Evolutionary conservation across 2,113 vertebrate species (phyloP).

Genomic region (Vombatus ursinus): DNA sequence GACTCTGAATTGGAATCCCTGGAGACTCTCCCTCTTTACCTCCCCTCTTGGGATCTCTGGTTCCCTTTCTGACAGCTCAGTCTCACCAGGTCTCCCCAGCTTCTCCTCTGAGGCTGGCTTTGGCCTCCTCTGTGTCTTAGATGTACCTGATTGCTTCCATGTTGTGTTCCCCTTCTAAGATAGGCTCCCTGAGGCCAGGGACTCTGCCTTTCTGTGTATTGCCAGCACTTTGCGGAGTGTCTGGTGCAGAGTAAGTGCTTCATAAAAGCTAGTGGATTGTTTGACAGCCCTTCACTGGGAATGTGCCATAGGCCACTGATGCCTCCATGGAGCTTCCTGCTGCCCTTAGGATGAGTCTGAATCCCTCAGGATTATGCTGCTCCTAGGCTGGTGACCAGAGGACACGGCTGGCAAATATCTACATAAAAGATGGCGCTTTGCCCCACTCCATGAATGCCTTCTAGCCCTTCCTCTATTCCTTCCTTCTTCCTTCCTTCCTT

Average conservation of each 20-base stretch:
- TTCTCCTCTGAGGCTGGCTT: not conserved
- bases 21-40: not conserved
- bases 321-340: too few relatives aligned
- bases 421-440: not conserved
- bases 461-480: not conserved
- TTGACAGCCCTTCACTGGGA: too few relatives aligned
- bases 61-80: not conserved
- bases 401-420: not conserved
- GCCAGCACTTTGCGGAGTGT: not conserved
- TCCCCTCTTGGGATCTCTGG: too few relatives aligned
- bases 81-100: not conserved
- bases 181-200: not conserved
- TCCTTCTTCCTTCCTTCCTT: too few relatives aligned
- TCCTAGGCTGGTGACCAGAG: not conserved
- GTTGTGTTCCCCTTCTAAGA: not conserved
- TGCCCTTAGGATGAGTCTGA: too few relatives aligned
- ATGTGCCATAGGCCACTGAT: too few relatives aligned
- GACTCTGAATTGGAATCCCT: not conserved
- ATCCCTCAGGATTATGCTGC: not conserved
- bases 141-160: not conserved
- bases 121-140: too few relatives aligned
- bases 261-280: not conserved
- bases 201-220: too few relatives aligned
- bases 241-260: not conserved
- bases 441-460: not conserved